These are phyloP conservation scores for Anticlea derivata DNA, from an alignment of 2,888 invertebrate species.

Conservation along the genomic window DNA sequence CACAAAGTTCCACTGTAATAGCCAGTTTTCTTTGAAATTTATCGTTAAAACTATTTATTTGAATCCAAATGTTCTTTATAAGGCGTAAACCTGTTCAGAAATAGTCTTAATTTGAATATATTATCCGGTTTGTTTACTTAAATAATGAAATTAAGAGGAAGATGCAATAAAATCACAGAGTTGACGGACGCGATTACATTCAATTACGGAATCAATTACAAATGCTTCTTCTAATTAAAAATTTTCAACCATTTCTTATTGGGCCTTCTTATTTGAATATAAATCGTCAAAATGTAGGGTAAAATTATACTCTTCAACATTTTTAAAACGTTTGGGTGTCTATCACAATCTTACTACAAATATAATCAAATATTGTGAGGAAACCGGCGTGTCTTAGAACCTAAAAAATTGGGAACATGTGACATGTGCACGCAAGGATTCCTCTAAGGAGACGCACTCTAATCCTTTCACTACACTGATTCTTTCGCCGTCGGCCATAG, in stretches of 20 bases:
- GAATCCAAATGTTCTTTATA: conserved; percentile 52
- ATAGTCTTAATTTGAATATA: conserved; percentile 54
- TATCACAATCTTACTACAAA: no score
- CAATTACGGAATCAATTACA: conserved; percentile 19
- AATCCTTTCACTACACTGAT: no score
- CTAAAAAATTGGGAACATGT: no score
- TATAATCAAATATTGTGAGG: no score
- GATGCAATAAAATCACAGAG: conserved; percentile 36
- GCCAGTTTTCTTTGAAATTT: conserved; percentile 60
- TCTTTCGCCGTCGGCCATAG: no score
- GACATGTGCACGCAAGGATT: no score
- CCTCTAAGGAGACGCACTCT: no score
- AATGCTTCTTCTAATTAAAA: conserved; percentile 21
- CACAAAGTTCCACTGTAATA: conserved; percentile 63
- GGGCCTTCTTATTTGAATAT: no score
- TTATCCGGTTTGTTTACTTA: conserved; percentile 57
- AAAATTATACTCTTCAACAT: no score
- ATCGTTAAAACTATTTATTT: conserved; percentile 61
- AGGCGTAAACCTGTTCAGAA: conserved; percentile 45
- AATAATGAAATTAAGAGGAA: conserved; percentile 59
- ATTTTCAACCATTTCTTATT: conserved; percentile 14
- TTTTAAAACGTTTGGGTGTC: no score
- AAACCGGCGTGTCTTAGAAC: no score
- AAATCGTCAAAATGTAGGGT: no score
- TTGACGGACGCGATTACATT: conserved; percentile 34